These are phyloP conservation scores for Borostomias antarcticus DNA, from an alignment of 2,797 vertebrate species.

Conservation along the genomic window DNA sequence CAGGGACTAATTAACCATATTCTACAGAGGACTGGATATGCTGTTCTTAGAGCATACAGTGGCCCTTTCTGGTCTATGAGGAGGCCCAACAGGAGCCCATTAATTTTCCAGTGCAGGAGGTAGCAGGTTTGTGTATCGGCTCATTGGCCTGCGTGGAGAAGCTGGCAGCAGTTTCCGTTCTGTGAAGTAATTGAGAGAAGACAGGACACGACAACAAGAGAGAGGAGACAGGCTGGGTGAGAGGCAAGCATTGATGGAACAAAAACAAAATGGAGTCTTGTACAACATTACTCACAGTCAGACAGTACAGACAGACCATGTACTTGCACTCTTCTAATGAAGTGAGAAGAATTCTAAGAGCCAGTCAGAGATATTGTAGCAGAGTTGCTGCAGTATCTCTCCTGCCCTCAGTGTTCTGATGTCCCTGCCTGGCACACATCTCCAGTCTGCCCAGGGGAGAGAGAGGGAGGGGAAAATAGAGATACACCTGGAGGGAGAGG, in stretches of 20 bases:
- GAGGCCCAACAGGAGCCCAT: slow-evolving; percentile 39
- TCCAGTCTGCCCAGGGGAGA: slow-evolving; percentile 18
- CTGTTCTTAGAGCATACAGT: too few species aligned
- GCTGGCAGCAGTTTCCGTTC: slow-evolving; percentile 18
- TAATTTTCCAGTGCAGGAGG: slow-evolving; percentile 27
- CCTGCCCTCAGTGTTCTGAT: neutral
- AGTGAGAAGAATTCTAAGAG: too few species aligned
- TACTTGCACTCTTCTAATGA: too few species aligned
- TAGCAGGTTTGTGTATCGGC: slow-evolving; percentile 25
- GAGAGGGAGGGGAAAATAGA: neutral
- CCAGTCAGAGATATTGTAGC: too few species aligned
- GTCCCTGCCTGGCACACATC: slow-evolving; percentile 36
- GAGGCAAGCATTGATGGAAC: neutral
- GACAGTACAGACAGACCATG: too few species aligned
- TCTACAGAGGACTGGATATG: neutral
- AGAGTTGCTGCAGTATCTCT: neutral
- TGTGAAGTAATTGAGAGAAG: slow-evolving; percentile 29
- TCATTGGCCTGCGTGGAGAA: slow-evolving; percentile 23
- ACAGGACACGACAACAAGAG: neutral
- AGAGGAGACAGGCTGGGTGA: neutral
- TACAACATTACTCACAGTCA: too few species aligned
- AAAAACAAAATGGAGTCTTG: neutral
- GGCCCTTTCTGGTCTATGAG: too few species aligned
- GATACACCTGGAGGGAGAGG: slow-evolving; percentile 27
- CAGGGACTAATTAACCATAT: neutral